A percentile compares a stretch with the other conserved stretches of the same genome.
phyloP scores from a whole-genome alignment of 1,140 invertebrate species.

The fruit fly (Drosophila melanogaster) region Release_6_plus_ISO1_MT NC_004354.4:13176501-13177000 shows the following conservation, averaged over 20 bases:
- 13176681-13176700: slow-evolving; percentile 26
- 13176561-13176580: slow-evolving; percentile 36
- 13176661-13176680: slow-evolving; percentile 37
- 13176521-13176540: background rate
- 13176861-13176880: slow-evolving; percentile 26
- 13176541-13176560: background rate
- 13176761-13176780: background rate
- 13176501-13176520: background rate
- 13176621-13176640: slow-evolving; percentile 57
- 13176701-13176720: slow-evolving; percentile 21
- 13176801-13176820: slow-evolving; percentile 2
- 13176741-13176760: slow-evolving; percentile 30
- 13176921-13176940: slow-evolving; percentile 22
- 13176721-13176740: slow-evolving; percentile 48
- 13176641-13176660: slow-evolving; percentile 15
- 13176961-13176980: slow-evolving; percentile 14
- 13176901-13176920: slow-evolving; percentile 14
- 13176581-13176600: slow-evolving; percentile 62
- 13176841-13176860: slow-evolving; percentile 34
- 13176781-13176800: background rate
- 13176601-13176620: slow-evolving; percentile 59
- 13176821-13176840: slow-evolving; percentile 35
- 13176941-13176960: slow-evolving; percentile 32
- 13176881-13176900: slow-evolving; percentile 15
- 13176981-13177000: slow-evolving; percentile 2